phyloP scores from a whole-genome alignment of 2,113 vertebrate species.

The Leucoraja erinaceus region DNA sequence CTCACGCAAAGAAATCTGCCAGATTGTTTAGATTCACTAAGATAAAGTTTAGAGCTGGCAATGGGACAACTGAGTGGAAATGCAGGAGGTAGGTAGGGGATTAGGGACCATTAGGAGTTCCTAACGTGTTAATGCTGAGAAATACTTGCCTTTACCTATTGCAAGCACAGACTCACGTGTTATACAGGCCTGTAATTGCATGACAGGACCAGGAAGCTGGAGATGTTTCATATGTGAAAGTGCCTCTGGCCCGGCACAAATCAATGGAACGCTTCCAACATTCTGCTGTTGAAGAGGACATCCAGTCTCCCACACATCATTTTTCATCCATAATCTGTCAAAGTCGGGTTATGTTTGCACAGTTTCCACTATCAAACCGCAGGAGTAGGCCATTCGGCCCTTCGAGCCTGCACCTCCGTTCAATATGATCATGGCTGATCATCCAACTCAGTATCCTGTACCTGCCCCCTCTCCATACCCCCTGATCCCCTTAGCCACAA shows the following conservation, averaged over 20 bases:
- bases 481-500: no score
- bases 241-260: background rate
- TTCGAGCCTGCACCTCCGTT: no score
- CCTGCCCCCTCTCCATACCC: no score
- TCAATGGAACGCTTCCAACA: background rate
- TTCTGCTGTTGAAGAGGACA: background rate
- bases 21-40: slow-evolving; percentile 1
- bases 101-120: background rate
- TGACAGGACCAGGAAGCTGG: background rate
- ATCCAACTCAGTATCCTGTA: no score
- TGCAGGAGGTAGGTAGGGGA: background rate
- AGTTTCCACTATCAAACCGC: background rate
- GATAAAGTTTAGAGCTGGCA: background rate
- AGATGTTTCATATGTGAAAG: background rate
- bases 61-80: background rate
- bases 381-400: no score
- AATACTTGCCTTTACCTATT: background rate
- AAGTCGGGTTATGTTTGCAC: background rate
- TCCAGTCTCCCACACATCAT: background rate
- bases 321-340: background rate
- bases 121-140: background rate
- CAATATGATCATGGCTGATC: no score
- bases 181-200: slow-evolving; percentile 11
- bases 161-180: background rate
- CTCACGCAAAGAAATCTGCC: background rate